phyloP scores from a whole-genome alignment of 2,113 vertebrate genomes.

The Tauraco erythrolophus region DNA sequence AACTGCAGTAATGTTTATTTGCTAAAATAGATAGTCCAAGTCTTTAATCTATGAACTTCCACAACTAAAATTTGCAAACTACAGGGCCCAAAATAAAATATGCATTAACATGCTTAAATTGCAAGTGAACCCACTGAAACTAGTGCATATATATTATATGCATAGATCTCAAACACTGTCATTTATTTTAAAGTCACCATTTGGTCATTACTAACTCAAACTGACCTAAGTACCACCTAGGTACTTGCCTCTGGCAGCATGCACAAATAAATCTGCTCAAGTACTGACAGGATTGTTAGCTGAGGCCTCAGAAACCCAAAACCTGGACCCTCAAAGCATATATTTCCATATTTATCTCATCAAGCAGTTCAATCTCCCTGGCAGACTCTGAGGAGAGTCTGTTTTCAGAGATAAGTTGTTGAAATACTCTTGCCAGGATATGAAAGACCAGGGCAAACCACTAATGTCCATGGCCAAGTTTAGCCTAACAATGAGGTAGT shows the following conservation, averaged over 20 bases:
- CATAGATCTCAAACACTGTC: rapidly evolving
- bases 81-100: background rate
- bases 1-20: background rate
- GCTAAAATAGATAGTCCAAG: background rate
- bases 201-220: background rate
- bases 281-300: background rate
- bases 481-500: background rate
- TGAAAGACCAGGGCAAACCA: background rate
- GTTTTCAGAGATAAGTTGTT: background rate
- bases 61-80: background rate
- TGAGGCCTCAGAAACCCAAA: background rate
- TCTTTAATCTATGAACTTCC: background rate
- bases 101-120: background rate
- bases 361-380: background rate
- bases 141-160: rapidly evolving
- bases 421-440: background rate
- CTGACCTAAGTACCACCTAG: background rate
- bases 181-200: background rate
- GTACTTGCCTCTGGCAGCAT: background rate
- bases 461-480: background rate
- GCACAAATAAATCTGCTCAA: background rate
- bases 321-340: background rate
- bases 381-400: background rate
- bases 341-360: background rate
- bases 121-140: background rate